Base-by-base conservation (phyloP, 2,888 invertebrate genomes). In the Melanophora roralis region DNA sequence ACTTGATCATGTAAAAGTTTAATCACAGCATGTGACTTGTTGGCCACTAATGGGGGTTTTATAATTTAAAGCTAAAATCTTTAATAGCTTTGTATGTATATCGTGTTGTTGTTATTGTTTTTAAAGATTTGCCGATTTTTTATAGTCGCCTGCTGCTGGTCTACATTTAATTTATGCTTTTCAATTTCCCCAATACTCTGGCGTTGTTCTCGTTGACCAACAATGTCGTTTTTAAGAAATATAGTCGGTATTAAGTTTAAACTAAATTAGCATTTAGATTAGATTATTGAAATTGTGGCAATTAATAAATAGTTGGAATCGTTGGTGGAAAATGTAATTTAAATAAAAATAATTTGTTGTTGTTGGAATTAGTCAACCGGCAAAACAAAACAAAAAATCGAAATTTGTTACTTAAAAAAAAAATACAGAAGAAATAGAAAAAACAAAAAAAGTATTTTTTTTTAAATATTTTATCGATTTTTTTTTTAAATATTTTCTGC, bases 221-320 rank as follows among this genome's bases (percentile, higher is more conserved):
- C n/a, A n/a, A 27, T 38, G 49, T 19, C 16, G 38, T 68, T 55
- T 60, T 62, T 55, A 27, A 45, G 55, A 2, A n/a, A 3, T 21
- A 9, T 51, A 62, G 38, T 40, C n/a, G 23, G 51, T 40, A 71
- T 71, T 60, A 60, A 60, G 60, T 71, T 69, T 57, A 64, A 64
- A 43, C 51, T 64, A 68, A 80, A 80, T 80, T 80, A 80, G 72
- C 80, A 80, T 80, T 80, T 76, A 80, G 80, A 76, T 80, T 80
- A 80, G 76, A 80, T 80, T 76, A 72, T 51, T 68, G 38, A 68
- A 80, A 76, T 76, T 76, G 76, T 68, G 3, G 76, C 47, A 67
- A 80, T 80, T 76, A 80, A 76, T 76, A 76, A 76, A 71, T 64
- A 43, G 68, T 47, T 73, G 57, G 34, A 23, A 64, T 67, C 16